Base-by-base conservation (phyloP, 1,140 invertebrate species). In the Solen grandis region DNA sequence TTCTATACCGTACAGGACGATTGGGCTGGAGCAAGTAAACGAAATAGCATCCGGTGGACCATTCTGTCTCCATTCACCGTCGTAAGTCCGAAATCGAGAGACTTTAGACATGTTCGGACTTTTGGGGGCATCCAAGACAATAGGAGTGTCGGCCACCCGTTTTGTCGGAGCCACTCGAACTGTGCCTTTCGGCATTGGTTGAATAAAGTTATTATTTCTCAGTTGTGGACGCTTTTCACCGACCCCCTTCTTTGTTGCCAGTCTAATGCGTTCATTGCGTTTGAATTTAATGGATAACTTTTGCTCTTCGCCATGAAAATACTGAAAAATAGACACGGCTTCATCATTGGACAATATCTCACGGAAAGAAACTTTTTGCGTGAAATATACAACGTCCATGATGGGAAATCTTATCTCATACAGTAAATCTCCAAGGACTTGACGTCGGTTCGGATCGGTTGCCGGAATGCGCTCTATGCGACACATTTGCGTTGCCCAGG, bases 341-440 rank as follows among this genome's bases (percentile, higher is more conserved):
- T 80, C 77, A 25, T 80, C 68, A 27, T 72, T 14, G 0, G 77
- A 65, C 33, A 80, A 46, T 10, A 80, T 52, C 19, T 80, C 69
- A 8, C 77, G 14, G 31, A 65, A 63, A 31, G 60, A 72, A 25
- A 80, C 76, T 22, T 59, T 80, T 13, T 75, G 52, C 1, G 70
- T 78, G 46, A 80, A 74, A 46, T 72, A 80, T 13, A 27, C 68
- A 5, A 74, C 55, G 31, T 70, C 66, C 72, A 84, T 74, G 25
- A 63, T 66, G 19, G 82, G 76, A 55, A 84, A 84, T 13, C 82
- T n/a, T 38, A 84, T 68, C 4, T 68, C 27, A 33, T 80, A 79
- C 33, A 84, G 5, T 8, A 78, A 19, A 13, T 77, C 31, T 33
- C 84, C 81, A 27, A 84, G 38, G 59, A 65, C 75, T 25, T 19